phyloP scores from a whole-genome alignment of 2,113 vertebrate species.

The Phyllostomus hastatus region DNA sequence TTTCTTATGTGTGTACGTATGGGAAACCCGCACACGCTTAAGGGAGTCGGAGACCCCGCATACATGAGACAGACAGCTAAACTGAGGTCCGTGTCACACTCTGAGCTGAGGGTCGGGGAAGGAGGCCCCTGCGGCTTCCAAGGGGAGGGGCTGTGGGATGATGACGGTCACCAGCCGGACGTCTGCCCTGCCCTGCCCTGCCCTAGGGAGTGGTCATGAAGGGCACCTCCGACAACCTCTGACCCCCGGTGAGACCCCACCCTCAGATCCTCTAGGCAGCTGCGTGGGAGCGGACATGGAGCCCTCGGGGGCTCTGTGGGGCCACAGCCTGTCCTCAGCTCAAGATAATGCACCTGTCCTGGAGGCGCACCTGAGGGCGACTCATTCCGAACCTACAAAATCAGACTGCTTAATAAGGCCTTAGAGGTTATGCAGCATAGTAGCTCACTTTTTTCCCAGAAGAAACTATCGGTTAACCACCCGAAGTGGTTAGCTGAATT shows the following conservation, averaged over 20 bases:
- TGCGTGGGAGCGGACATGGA: background rate
- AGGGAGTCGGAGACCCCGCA: background rate
- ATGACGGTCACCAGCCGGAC: too few species aligned
- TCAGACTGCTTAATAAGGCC: background rate
- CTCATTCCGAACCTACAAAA: background rate
- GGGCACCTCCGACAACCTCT: background rate
- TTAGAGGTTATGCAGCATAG: background rate
- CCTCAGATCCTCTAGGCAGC: background rate
- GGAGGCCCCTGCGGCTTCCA: background rate
- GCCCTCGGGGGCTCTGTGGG: background rate
- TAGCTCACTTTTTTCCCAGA: background rate
- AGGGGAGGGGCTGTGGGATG: background rate
- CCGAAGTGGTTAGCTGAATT: background rate
- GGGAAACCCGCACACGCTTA: background rate
- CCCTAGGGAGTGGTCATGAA: accelerated
- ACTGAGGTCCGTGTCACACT: background rate
- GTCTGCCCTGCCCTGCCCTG: background rate
- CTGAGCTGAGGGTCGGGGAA: background rate
- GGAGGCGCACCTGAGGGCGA: background rate
- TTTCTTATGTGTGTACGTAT: accelerated
- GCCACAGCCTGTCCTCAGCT: background rate
- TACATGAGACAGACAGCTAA: background rate
- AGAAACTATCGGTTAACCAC: background rate
- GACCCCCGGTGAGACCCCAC: background rate
- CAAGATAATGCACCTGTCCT: background rate